Base-by-base conservation (phyloP, 2,888 invertebrate genomes). In the Cactoblastis cactorum region DNA sequence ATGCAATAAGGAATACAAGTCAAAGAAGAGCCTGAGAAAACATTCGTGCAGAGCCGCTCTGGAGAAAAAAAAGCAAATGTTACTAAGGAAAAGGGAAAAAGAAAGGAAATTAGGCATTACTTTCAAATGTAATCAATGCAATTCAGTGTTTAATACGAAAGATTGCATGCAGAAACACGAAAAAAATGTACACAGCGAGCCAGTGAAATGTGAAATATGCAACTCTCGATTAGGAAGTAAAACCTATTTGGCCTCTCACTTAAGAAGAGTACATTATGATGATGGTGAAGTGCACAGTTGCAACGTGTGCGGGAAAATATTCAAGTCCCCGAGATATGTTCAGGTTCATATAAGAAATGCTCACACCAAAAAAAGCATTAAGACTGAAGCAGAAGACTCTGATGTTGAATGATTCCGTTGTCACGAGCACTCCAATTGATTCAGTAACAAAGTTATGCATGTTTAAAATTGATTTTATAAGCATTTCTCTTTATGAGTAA, bases 261-360 rank as follows among this genome's bases (percentile, higher is more conserved):
- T 71, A 48, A 50, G 22, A 0, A 53, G 74, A 32, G 67, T 72
- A 1, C 76, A 75, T 47, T 65, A 63, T 33, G 49, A 61, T 24
- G 71, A 71, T 49, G 74, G 71, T 0, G 63, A 65, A 4, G 33
- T 52, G 11, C 61, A 74, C 47, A 45, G n/a, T 3, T 74, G 76
- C 57, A 53, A 59, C 9, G 45, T 64, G 11, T 77, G 77, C 41
- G 57, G 59, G 0, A 77, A 72, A 49, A 56, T 41, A 2, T 77
- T 69, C 19, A 67, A 55, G 32, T 72, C 73, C 0, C 61, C 63
- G 0, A 55, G 72, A 15, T 71, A 74, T 51, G 50, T 77, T n/a
- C 60, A 45, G 2, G 43, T 73, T 8, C 75, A 74, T 54, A 65
- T 59, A 8, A 67, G 65, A 32, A 69, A 73, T 24, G 15, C 54